These are phyloP conservation scores for Drosophila lacertosa DNA, from an alignment of 1,140 invertebrate species.

Conservation along the genomic window DNA sequence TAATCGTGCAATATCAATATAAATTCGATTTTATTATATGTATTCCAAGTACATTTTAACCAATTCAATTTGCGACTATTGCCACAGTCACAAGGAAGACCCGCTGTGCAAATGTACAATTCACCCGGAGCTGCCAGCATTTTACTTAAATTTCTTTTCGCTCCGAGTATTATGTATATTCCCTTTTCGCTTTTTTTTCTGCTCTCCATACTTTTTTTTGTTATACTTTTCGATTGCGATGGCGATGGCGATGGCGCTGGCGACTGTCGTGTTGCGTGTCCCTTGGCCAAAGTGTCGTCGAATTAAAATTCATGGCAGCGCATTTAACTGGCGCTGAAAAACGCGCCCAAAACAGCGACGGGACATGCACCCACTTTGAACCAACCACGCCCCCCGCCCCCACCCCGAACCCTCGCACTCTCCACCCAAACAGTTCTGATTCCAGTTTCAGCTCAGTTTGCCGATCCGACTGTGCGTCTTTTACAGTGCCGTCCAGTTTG, in stretches of 20 bases:
- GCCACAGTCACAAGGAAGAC: slow-evolving; percentile 27
- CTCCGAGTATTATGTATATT: slow-evolving; percentile 19
- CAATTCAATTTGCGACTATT: not conserved
- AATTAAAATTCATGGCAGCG: slow-evolving; percentile 81
- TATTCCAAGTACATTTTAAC: slow-evolving; percentile 1
- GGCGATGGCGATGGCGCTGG: slow-evolving; percentile 64
- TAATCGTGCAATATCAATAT: not conserved
- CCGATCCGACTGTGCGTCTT: slow-evolving; percentile 6
- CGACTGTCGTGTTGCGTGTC: slow-evolving; percentile 74
- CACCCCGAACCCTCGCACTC: too few relatives aligned
- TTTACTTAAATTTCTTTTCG: slow-evolving; percentile 65
- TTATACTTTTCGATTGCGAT: slow-evolving; percentile 32
- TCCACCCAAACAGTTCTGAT: too few relatives aligned
- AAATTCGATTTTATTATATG: not conserved
- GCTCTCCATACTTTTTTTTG: slow-evolving; percentile 17
- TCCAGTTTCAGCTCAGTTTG: not conserved
- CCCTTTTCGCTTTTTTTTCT: slow-evolving; percentile 9
- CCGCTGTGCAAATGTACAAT: slow-evolving; percentile 37
- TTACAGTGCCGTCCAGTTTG: slow-evolving; percentile 45
- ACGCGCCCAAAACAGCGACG: slow-evolving; percentile 52
- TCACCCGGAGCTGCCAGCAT: slow-evolving; percentile 5
- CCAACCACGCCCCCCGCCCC: too few relatives aligned
- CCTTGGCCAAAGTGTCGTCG: slow-evolving; percentile 71
- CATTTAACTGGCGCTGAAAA: slow-evolving; percentile 70
- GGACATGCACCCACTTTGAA: slow-evolving; percentile 7